phyloP scores from a whole-genome alignment of 2,797 vertebrate species.

The Parotocinclus haroldoi region DNA sequence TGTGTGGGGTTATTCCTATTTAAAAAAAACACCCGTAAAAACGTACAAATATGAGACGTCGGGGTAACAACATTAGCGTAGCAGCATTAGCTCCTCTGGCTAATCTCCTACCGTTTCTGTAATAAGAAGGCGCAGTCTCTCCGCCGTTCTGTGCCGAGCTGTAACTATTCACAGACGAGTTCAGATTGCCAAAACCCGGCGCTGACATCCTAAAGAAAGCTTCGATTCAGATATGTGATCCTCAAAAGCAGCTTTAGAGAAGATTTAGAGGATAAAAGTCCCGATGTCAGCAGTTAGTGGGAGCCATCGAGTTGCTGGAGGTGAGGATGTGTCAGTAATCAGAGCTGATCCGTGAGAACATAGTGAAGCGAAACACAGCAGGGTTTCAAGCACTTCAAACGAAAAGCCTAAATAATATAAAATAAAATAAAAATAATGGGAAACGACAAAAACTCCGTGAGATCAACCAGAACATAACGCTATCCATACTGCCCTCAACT shows the following conservation, averaged over 20 bases:
- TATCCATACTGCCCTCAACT: too few relatives aligned
- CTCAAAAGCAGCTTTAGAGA: slow-evolving; percentile 14
- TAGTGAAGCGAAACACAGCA: background rate
- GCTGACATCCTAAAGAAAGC: slow-evolving; percentile 66
- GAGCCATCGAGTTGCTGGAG: slow-evolving; percentile 1
- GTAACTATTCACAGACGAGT: slow-evolving; percentile 55
- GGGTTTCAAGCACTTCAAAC: background rate
- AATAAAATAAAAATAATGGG: too few relatives aligned
- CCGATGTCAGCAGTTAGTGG: slow-evolving; percentile 5
- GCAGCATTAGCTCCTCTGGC: background rate
- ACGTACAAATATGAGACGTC: background rate
- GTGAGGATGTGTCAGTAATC: slow-evolving; percentile 2
- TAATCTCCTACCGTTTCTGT: slow-evolving; percentile 62
- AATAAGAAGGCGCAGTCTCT: slow-evolving; percentile 50
- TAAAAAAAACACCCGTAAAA: background rate
- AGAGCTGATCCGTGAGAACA: slow-evolving; percentile 7
- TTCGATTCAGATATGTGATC: slow-evolving; percentile 35
- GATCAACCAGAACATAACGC: too few relatives aligned
- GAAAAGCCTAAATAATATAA: background rate
- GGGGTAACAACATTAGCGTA: background rate
- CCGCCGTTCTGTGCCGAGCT: slow-evolving; percentile 63
- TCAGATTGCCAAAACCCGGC: slow-evolving; percentile 63
- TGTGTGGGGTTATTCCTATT: too few relatives aligned
- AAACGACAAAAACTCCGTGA: too few relatives aligned
- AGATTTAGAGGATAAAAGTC: background rate